Conservation (phyloP, 2,797 vertebrate genomes). For the Rhinichthys osculus region DNA sequence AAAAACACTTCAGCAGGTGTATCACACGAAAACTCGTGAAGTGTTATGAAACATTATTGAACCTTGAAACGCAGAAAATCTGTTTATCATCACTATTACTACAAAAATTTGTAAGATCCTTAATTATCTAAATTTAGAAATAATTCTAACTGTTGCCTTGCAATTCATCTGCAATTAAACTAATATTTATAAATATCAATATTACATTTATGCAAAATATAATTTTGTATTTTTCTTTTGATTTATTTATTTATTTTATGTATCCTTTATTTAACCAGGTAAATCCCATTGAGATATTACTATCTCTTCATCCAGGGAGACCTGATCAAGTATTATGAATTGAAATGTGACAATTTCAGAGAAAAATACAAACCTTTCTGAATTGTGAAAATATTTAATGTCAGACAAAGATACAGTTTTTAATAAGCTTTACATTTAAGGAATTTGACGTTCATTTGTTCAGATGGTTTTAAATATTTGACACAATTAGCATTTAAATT, state of each 20-base stretch:
- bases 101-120: background rate
- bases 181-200: background rate
- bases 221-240: background rate
- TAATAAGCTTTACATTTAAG: background rate
- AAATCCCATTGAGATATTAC: too few relatives aligned
- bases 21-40: background rate
- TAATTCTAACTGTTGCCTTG: background rate
- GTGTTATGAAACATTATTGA: background rate
- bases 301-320: too few relatives aligned
- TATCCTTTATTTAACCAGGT: too few relatives aligned
- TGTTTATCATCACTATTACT: background rate
- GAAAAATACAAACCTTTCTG: background rate
- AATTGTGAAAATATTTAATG: conserved; percentile 6
- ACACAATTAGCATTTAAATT: background rate
- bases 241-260: too few relatives aligned
- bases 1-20: conserved; percentile 5
- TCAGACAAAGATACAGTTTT: background rate
- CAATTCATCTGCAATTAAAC: background rate
- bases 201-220: background rate
- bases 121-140: background rate
- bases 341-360: background rate
- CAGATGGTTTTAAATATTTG: background rate
- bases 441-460: background rate
- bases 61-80: background rate
- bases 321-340: too few relatives aligned